Evolutionary conservation across 2,888 invertebrate species (phyloP).

Genomic region (Eupeodes latifasciatus): DNA sequence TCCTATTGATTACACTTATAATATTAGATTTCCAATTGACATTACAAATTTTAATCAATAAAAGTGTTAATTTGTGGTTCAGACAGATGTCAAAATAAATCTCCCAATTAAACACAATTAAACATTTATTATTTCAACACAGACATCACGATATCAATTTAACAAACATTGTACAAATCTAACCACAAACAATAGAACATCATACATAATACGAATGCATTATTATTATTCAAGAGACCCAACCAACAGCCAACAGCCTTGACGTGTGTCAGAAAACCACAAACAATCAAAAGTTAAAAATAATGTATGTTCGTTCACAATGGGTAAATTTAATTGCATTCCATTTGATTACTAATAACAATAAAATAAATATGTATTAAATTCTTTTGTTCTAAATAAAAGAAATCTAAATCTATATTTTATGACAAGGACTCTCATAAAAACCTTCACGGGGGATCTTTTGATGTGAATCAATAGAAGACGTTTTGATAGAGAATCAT

Average conservation of each 20-base stretch:
- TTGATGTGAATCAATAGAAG: background rate
- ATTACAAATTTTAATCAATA: no score
- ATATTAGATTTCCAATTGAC: no score
- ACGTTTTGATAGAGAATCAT: constrained; percentile 6
- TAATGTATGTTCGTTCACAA: background rate
- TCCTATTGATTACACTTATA: no score
- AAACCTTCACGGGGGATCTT: background rate
- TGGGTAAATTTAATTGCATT: background rate
- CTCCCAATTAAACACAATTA: background rate
- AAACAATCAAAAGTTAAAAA: background rate
- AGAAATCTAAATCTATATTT: background rate
- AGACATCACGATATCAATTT: background rate
- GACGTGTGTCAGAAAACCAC: constrained; percentile 21
- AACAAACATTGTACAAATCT: background rate
- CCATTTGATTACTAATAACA: background rate
- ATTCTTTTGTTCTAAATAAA: background rate
- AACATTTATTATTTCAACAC: background rate
- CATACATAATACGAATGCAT: background rate
- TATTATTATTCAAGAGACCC: constrained; percentile 6
- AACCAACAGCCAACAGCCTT: background rate
- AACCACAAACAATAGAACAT: constrained; percentile 5
- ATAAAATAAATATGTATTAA: background rate
- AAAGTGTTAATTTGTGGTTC: no score
- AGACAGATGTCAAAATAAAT: background rate
- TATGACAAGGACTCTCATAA: background rate